These are phyloP conservation scores for Volucella bombylans DNA, from an alignment of 2,888 invertebrate species.

Conservation along the genomic window DNA sequence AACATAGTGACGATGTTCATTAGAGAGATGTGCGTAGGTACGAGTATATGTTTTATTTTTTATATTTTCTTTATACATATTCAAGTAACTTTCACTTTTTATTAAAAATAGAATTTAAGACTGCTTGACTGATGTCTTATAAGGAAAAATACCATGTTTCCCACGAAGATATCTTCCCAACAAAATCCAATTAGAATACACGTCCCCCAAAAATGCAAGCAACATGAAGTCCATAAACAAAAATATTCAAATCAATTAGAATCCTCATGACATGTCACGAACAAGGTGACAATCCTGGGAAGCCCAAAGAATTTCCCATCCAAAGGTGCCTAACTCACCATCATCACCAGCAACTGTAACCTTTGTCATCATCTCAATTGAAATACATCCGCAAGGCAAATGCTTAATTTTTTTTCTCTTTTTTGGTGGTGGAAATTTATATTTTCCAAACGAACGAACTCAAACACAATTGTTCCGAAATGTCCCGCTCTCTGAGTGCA, in stretches of 20 bases:
- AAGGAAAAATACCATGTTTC: conserved; percentile 27
- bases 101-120: neutral
- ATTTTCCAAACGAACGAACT: conserved; percentile 11
- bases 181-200: conserved; percentile 35
- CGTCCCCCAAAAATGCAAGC: conserved; percentile 21
- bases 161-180: conserved; percentile 40
- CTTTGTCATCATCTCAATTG: conserved; percentile 30
- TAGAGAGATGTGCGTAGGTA: too few species aligned
- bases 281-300: conserved; percentile 81
- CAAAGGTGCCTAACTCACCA: conserved; percentile 25
- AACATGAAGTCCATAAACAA: conserved; percentile 30
- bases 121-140: neutral
- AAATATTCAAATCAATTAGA: conserved; percentile 61
- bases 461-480: neutral
- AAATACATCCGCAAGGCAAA: conserved; percentile 39
- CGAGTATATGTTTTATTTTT: too few species aligned
- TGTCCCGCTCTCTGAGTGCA: neutral
- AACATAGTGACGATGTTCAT: too few species aligned
- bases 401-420: conserved; percentile 26
- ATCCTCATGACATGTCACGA: conserved; percentile 17
- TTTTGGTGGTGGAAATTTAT: conserved; percentile 33
- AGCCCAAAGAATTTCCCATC: conserved; percentile 74
- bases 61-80: too few species aligned
- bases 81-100: too few species aligned
- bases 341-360: conserved; percentile 16